Evolutionary conservation across 2,797 vertebrate species (phyloP).

Genomic region (Rhinella marina): DNA sequence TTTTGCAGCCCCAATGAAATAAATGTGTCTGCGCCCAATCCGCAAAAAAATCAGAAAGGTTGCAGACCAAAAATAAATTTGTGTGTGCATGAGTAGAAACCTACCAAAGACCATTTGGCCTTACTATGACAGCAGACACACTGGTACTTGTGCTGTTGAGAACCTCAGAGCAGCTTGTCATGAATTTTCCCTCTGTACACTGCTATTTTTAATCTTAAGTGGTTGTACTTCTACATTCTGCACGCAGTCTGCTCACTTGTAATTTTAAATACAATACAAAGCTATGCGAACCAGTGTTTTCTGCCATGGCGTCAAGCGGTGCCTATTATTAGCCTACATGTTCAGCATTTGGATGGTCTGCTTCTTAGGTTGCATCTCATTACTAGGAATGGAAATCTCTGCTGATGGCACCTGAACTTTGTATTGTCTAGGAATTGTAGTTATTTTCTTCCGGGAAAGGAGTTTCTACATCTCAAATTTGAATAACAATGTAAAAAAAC

Average conservation of each 20-base stretch:
- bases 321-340: slow-evolving; percentile 36
- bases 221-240: slow-evolving; percentile 38
- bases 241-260: slow-evolving; percentile 35
- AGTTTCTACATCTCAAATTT: no score
- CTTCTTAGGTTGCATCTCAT: not conserved
- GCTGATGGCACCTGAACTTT: not conserved
- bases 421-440: not conserved
- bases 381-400: not conserved
- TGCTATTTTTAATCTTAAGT: slow-evolving; percentile 57
- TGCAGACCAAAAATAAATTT: no score
- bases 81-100: not conserved
- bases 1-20: no score
- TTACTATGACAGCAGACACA: no score
- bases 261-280: slow-evolving; percentile 46
- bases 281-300: slow-evolving; percentile 12
- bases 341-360: slow-evolving; percentile 26
- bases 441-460: not conserved
- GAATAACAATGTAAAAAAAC: not conserved
- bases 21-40: no score
- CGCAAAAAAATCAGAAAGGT: no score
- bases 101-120: not conserved
- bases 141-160: not conserved
- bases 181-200: slow-evolving; percentile 3
- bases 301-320: slow-evolving; percentile 13
- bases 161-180: slow-evolving; percentile 1